Base-by-base conservation (phyloP, 2,113 vertebrate genomes). In the Xerus inauris region DNA sequence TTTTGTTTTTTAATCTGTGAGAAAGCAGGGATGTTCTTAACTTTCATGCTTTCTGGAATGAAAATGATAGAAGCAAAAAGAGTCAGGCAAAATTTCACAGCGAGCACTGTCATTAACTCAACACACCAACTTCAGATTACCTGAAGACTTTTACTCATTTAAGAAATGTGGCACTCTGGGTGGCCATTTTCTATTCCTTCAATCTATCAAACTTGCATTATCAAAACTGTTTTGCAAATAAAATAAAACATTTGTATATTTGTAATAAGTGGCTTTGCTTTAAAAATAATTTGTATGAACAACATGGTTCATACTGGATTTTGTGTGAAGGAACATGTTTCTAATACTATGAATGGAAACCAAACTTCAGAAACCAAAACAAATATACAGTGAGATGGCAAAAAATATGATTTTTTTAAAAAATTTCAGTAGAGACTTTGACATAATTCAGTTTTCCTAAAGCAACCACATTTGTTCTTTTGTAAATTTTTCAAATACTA, bases 341-440 rank as follows among this genome's bases (percentile, higher is more conserved):
- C 40, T 88, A 11, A 90, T 96, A 89, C 57, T 76, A 51, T 8
- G 19, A 89, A 11, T 89, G 73, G 10, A 94, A 85, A n/a, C 79
- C 47, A 89, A 83, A 88, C 13, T 87, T 71, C 49, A 87, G 17
- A 93, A 94, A 91, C 30, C 67, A 69, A 92, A 69, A 17, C 17
- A 86, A 19, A 91, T 13, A 17, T 35, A 47, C 57, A 62, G 1
- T 3, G 11, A 8, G 47, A 82, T 57, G 8, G 6, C 57, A n/a
- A 95, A 42, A 57, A 57, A 57, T 57, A 20, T 57, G 20, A 57
- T 22, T 57, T 7, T 75, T 94, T 82, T 77, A 59, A n/a, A n/a
- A n/a, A n/a, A 69, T 65, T 62, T 35, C 16, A 69, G 9, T 57
- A 45, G 49, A 80, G 16, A 65, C 42, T 64, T 94, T 87, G 17